Evolutionary conservation across 2,797 vertebrate genomes (phyloP).

Genomic region (Hyperoplus immaculatus): DNA sequence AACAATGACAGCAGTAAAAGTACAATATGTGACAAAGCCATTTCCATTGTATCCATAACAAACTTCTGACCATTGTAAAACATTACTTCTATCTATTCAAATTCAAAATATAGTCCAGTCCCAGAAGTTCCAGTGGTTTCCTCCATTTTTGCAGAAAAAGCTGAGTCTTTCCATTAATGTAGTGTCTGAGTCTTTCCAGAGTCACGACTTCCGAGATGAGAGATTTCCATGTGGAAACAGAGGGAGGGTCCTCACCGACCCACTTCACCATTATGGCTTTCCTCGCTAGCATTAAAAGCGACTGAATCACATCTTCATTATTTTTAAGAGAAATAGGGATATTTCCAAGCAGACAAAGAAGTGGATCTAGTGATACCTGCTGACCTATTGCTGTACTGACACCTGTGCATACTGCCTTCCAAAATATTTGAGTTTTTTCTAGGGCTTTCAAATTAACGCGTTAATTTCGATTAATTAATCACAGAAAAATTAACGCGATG

Average conservation of each 20-base stretch:
- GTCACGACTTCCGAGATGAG: neutral
- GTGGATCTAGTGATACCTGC: constrained; percentile 6
- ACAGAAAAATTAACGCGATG: too few species aligned
- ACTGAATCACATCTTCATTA: neutral
- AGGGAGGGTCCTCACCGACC: neutral
- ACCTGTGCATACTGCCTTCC: neutral
- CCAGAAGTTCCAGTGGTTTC: too few species aligned
- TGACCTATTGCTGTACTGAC: neutral
- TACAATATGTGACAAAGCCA: too few species aligned
- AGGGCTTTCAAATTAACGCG: too few species aligned
- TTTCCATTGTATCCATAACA: too few species aligned
- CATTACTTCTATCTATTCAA: too few species aligned
- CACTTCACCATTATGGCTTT: neutral
- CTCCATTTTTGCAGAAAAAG: too few species aligned
- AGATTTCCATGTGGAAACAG: neutral
- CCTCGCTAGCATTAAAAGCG: neutral
- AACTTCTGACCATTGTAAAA: too few species aligned
- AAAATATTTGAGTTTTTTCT: neutral
- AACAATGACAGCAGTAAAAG: too few species aligned
- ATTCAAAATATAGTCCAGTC: too few species aligned
- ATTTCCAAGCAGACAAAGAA: neutral
- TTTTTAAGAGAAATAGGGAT: neutral
- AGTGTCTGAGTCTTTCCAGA: neutral
- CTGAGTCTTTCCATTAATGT: too few species aligned
- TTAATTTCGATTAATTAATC: too few species aligned